Evolutionary conservation across 2,888 invertebrate species (phyloP), one percentile per base, ranked within the genome.

Genomic region (Drosophila acutilabella): DNA sequence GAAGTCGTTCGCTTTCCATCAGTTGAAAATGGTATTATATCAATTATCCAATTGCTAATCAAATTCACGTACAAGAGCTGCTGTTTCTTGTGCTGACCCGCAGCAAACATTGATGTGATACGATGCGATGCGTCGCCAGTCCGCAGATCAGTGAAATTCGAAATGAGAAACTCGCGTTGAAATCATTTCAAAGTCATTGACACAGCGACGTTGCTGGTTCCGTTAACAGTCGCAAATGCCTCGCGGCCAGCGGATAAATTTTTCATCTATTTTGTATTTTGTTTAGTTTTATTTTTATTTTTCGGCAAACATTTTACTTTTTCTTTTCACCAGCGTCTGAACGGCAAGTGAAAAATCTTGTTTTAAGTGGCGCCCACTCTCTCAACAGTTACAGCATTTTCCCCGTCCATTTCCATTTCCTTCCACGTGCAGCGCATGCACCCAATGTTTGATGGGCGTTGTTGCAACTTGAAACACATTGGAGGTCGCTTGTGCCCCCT

Each of bases 101-200:
- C 61, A 54, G 62, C 44, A 38, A 33, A 42, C 58, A 51, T 42
- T 54, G 18, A 38, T 48, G 61, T 51, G 56, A 56, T 20, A 36
- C 36, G 56, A 8, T 8, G 8, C 30, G 30, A 30, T 44, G 18
- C 56, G 57, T 57, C 50, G 36, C 13, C 36, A n/a, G 18, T 48
- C 64, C 51, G 44, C 30, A 23, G 38, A 44, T 40, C 62, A 71
- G 72, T 72, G 77, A 72, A 77, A 84, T 76, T 65, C 58, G 67
- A 80, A 77, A 79, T 72, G 86, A 76, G 85, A 83, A 83, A 85
- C 77, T 83, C 68, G 69, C 80, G 68, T 69, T 80, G 67, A 80
- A 78, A 82, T 78, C 78, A 85, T 86, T 85, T 88, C 88, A 88
- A 82, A 84, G 83, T 84, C 83, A 84, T 88, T 84, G 83, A 88